Conservation (phyloP, 1,140 invertebrate genomes). For the Riptortus pedestris region DNA sequence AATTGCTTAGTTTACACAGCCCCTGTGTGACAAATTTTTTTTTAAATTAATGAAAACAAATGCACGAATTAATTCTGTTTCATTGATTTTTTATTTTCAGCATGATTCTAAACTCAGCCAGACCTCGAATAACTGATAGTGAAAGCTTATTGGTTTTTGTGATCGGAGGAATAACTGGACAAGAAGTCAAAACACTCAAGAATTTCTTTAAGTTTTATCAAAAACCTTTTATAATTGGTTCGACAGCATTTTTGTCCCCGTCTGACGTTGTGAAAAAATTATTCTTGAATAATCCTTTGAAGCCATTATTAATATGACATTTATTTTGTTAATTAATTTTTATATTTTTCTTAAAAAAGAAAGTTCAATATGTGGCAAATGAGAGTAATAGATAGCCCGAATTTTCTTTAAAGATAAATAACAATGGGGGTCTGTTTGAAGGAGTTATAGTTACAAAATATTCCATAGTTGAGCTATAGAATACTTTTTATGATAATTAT, state of each 20-base stretch:
- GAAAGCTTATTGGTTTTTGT: constrained; percentile 29
- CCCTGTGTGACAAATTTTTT: too few species aligned
- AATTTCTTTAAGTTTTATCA: constrained; percentile 17
- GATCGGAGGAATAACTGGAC: constrained; percentile 30
- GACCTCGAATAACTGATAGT: constrained; percentile 29
- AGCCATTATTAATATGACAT: constrained; percentile 17
- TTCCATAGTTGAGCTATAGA: too few species aligned
- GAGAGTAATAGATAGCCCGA: too few species aligned
- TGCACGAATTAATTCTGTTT: too few species aligned
- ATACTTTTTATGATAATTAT: too few species aligned
- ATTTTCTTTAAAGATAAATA: too few species aligned
- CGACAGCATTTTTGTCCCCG: constrained; percentile 20
- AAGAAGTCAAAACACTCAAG: constrained; percentile 28
- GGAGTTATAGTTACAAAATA: too few species aligned
- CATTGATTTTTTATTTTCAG: too few species aligned
- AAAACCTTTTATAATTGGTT: constrained; percentile 24
- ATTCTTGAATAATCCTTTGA: constrained; percentile 18
- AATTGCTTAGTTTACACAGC: too few species aligned
- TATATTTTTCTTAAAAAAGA: neutral
- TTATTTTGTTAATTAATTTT: neutral
- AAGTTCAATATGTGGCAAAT: too few species aligned
- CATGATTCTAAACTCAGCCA: constrained; percentile 24
- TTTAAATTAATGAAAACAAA: too few species aligned
- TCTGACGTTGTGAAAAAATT: constrained; percentile 14
- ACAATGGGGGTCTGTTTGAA: too few species aligned